A percentile compares a stretch with the other conserved stretches of the same genome.
Evolutionary conservation across 2,113 vertebrate genomes (phyloP).

Genomic region (Clarias magur): DNA sequence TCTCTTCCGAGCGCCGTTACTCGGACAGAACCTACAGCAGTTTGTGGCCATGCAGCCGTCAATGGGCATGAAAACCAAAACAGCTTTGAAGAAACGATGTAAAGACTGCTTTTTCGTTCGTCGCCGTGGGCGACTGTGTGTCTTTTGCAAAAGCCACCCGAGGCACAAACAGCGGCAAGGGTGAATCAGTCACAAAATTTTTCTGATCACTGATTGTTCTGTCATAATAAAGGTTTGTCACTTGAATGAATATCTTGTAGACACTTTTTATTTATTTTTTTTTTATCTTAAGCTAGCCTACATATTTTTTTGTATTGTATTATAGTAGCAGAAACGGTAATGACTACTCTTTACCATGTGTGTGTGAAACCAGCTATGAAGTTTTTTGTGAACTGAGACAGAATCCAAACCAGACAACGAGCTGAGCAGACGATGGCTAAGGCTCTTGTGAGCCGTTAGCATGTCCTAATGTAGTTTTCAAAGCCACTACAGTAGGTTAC

Average conservation of each 20-base stretch:
- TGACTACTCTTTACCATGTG: background rate
- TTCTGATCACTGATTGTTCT: background rate
- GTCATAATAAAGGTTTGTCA: constrained; percentile 27
- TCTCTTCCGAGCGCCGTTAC: constrained; percentile 30
- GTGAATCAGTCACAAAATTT: constrained; percentile 54
- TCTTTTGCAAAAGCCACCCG: constrained; percentile 81
- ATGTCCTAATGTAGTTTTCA: background rate
- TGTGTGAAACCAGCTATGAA: background rate
- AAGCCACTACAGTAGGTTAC: background rate
- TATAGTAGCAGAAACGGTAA: background rate
- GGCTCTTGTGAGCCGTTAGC: background rate
- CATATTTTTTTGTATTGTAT: background rate
- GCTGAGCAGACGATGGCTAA: background rate
- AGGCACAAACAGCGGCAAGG: constrained; percentile 86
- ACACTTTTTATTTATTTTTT: background rate
- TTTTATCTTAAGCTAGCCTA: background rate
- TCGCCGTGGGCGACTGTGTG: constrained; percentile 78
- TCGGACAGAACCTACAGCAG: constrained; percentile 50
- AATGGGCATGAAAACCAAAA: constrained; percentile 84
- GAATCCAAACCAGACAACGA: background rate
- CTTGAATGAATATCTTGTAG: background rate
- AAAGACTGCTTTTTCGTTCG: constrained; percentile 85
- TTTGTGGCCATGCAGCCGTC: constrained; percentile 55
- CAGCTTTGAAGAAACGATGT: constrained; percentile 79
- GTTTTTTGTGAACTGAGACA: too few species aligned